These are phyloP conservation scores for Zaprionus gabonicus DNA, from an alignment of 1,140 invertebrate genomes.

Conservation along the genomic window DNA sequence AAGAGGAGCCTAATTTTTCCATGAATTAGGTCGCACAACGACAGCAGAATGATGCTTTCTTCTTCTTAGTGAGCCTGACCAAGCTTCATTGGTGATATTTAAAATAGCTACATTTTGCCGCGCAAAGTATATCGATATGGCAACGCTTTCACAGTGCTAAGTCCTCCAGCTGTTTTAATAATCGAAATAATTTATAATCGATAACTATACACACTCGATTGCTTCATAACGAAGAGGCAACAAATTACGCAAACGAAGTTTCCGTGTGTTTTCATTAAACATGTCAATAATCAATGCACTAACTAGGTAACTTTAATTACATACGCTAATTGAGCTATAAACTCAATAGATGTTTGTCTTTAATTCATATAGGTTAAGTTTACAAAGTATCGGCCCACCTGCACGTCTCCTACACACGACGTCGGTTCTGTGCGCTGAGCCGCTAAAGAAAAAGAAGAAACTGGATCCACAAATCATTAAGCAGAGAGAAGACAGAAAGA, in stretches of 20 bases:
- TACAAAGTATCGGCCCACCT: constrained; percentile 37
- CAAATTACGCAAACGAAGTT: constrained; percentile 49
- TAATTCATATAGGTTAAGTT: constrained; percentile 39
- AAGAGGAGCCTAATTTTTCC: too few relatives aligned
- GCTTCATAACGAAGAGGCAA: constrained; percentile 18
- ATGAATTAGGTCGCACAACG: too few relatives aligned
- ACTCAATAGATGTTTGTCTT: not conserved
- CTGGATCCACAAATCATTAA: constrained; percentile 92
- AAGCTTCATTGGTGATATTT: not conserved
- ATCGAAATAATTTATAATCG: not conserved
- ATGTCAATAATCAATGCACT: constrained; percentile 63
- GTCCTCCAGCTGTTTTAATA: not conserved
- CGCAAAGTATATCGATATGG: not conserved
- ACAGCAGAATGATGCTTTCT: too few relatives aligned
- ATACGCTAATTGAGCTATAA: not conserved
- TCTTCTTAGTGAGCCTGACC: too few relatives aligned
- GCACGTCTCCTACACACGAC: constrained; percentile 68
- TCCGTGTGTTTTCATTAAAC: constrained; percentile 50
- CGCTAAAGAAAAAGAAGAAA: constrained; percentile 94
- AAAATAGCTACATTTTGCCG: not conserved
- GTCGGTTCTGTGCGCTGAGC: constrained; percentile 87
- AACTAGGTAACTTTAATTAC: constrained; percentile 45
- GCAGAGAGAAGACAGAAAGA: constrained; percentile 91
- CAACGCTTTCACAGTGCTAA: not conserved
- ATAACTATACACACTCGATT: constrained; percentile 12